Evolutionary conservation across 2,888 invertebrate genomes (phyloP).

Genomic region (Tethea ocularis): DNA sequence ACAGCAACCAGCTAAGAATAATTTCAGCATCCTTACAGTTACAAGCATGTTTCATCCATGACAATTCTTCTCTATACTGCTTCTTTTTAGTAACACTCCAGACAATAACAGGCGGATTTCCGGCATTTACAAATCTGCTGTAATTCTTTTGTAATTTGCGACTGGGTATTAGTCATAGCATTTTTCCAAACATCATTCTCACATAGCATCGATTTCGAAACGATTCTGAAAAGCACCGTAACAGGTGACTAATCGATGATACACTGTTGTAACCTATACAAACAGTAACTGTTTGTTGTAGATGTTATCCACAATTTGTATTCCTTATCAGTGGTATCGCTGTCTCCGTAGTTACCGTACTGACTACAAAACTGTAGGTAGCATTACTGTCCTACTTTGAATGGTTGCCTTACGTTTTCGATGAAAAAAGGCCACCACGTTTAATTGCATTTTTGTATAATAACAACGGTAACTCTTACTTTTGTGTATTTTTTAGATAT

Average conservation of each 20-base stretch:
- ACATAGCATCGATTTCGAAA: not conserved
- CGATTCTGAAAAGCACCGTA: not conserved
- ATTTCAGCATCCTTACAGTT: no score
- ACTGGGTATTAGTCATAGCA: not conserved
- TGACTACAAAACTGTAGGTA: not conserved
- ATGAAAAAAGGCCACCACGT: no score
- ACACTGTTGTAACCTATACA: not conserved
- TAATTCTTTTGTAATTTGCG: not conserved
- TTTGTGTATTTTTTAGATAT: no score
- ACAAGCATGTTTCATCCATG: no score
- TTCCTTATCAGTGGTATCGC: not conserved
- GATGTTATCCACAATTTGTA: slow-evolving; percentile 4
- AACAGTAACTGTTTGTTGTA: not conserved
- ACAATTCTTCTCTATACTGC: no score
- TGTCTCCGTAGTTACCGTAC: not conserved
- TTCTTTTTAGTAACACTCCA: no score
- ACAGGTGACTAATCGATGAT: slow-evolving; percentile 6
- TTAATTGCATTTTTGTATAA: no score
- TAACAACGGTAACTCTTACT: no score
- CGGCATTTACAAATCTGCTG: not conserved
- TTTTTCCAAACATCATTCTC: not conserved
- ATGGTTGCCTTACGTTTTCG: no score
- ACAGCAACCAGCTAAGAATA: no score
- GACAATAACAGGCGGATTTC: no score
- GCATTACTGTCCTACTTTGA: not conserved